Conservation (phyloP, 2,797 vertebrate genomes). For the Malurus splendens region DNA sequence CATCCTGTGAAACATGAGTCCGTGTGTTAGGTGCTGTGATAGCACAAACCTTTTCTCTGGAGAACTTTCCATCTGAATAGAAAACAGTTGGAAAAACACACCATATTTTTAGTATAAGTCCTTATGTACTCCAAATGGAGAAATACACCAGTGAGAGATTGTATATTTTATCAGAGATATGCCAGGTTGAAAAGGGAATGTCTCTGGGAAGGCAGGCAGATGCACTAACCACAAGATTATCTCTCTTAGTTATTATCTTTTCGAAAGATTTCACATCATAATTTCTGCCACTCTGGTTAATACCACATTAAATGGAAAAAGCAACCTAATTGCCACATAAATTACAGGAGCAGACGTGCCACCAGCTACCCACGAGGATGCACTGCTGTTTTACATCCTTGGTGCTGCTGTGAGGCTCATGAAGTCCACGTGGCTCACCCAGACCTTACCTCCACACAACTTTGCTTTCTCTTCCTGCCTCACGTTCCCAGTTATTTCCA, state of each 20-base stretch:
- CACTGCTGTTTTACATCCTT: background rate
- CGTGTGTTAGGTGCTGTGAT: background rate
- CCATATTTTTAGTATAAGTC: background rate
- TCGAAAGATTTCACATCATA: constrained; percentile 8
- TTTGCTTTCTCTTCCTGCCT: background rate
- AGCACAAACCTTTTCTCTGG: background rate
- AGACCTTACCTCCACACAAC: background rate
- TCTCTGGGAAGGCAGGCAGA: background rate
- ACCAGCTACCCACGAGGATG: background rate
- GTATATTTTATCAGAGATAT: background rate
- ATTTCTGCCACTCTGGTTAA: background rate
- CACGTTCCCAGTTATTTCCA: background rate
- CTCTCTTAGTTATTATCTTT: background rate
- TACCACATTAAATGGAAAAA: background rate
- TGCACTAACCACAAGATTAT: background rate
- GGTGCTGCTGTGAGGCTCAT: background rate
- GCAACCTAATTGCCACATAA: background rate
- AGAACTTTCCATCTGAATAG: background rate
- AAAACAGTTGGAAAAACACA: background rate
- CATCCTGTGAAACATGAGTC: background rate
- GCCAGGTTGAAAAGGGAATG: background rate
- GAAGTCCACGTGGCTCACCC: background rate
- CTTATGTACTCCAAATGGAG: background rate
- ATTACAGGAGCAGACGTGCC: background rate
- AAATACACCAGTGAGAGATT: background rate